phyloP scores from a whole-genome alignment of 2,888 invertebrate genomes.

The Abscondita cerata region DNA sequence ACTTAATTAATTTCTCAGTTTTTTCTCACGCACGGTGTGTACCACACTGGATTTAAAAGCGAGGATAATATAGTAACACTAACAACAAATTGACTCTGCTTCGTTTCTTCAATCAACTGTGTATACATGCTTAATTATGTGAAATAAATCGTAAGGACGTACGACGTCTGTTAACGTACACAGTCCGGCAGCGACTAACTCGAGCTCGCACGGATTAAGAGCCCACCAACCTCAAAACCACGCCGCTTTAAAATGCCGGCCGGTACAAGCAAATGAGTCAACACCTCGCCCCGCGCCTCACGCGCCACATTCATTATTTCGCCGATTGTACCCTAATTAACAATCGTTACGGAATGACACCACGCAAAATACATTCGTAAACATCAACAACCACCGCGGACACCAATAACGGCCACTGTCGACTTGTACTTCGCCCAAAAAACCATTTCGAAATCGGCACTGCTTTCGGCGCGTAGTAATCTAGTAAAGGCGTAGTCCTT shows the following conservation, averaged over 20 bases:
- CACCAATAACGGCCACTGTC: conserved; percentile 17
- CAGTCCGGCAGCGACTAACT: conserved; percentile 52
- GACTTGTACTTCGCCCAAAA: conserved; percentile 28
- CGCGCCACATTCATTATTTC: conserved; percentile 28
- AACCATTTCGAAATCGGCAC: not conserved
- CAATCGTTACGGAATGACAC: conserved; percentile 20
- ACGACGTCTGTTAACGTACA: conserved; percentile 50
- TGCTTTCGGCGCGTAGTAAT: conserved; percentile 33
- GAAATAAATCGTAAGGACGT: conserved; percentile 42
- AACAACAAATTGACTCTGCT: conserved; percentile 57
- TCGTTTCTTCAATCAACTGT: conserved; percentile 56
- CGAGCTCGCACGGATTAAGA: conserved; percentile 30
- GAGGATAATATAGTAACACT: conserved; percentile 52
- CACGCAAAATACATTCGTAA: not conserved
- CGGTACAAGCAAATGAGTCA: conserved; percentile 29
- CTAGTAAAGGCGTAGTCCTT: conserved; percentile 28
- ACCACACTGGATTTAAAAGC: conserved; percentile 54
- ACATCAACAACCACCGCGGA: not conserved
- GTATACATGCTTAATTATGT: conserved; percentile 57
- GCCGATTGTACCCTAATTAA: conserved; percentile 7
- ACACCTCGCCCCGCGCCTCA: conserved; percentile 16
- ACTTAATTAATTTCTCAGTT: conserved; percentile 49
- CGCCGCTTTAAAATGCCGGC: conserved; percentile 38
- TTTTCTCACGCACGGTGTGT: conserved; percentile 59
- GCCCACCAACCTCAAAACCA: conserved; percentile 30